Conservation (phyloP, 2,797 vertebrate species). For the Siniperca undulata region DNA sequence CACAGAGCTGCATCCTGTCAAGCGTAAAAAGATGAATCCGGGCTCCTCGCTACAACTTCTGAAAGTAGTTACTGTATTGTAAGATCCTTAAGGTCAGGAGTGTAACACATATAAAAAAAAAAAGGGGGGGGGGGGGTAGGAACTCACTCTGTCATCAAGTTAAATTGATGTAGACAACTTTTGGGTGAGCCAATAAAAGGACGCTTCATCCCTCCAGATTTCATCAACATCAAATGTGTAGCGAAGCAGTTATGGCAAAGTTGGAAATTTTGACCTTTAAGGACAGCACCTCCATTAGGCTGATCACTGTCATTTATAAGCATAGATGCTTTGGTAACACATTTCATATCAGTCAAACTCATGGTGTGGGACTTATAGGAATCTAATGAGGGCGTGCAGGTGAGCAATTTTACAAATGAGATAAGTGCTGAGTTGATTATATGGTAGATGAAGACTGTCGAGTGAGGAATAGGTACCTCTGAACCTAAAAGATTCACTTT, state of each 20-base stretch:
- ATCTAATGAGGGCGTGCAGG: not conserved
- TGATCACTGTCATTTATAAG: conserved; percentile 19
- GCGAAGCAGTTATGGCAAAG: conserved; percentile 16
- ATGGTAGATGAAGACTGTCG: no score
- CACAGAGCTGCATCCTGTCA: conserved; percentile 40
- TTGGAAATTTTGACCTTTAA: conserved; percentile 44
- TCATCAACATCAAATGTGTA: conserved; percentile 48
- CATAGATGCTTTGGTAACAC: not conserved
- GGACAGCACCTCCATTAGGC: conserved; percentile 9
- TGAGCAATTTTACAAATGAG: not conserved
- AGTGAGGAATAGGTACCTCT: not conserved
- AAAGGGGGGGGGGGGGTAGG: no score
- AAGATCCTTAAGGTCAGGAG: conserved; percentile 41
- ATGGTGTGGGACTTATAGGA: not conserved
- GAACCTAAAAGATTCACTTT: not conserved
- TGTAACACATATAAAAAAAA: conserved; percentile 15
- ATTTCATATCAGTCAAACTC: not conserved
- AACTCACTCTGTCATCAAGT: conserved; percentile 28
- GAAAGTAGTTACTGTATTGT: conserved; percentile 46
- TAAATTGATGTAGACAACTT: conserved; percentile 53
- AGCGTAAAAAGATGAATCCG: conserved; percentile 33
- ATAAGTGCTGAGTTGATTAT: not conserved
- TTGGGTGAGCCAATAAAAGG: conserved; percentile 39
- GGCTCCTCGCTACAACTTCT: conserved; percentile 41
- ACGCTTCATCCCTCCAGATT: conserved; percentile 47